Evolutionary conservation across 2,797 vertebrate genomes (phyloP).

Genomic region (Nyctibius grandis): DNA sequence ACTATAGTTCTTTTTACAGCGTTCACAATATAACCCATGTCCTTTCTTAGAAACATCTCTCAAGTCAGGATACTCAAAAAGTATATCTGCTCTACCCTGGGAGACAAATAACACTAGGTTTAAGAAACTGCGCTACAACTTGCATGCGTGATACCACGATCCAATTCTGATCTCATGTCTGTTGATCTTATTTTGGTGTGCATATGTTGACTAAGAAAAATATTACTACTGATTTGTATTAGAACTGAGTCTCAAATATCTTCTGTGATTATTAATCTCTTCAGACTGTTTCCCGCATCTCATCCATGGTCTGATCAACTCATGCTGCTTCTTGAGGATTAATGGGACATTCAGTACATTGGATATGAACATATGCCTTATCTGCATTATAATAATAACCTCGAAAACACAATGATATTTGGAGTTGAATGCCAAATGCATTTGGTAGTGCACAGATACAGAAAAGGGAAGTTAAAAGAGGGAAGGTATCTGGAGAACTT

Average conservation of each 20-base stretch:
- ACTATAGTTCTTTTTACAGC: conserved; percentile 47
- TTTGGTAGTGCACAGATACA: background rate
- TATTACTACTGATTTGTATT: background rate
- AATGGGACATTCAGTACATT: background rate
- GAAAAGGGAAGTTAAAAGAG: background rate
- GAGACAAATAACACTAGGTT: conserved; percentile 1
- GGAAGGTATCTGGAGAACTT: background rate
- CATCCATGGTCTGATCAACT: background rate
- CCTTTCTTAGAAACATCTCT: conserved; percentile 46
- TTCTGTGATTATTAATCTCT: conserved; percentile 12
- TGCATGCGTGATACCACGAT: background rate
- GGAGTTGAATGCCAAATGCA: background rate
- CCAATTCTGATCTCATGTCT: background rate
- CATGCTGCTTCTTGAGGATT: background rate
- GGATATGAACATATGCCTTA: background rate
- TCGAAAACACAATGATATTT: background rate
- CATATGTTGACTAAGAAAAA: background rate
- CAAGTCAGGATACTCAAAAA: conserved; percentile 23
- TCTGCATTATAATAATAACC: background rate
- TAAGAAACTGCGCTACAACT: conserved; percentile 4
- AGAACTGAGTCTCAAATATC: background rate
- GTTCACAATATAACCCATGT: conserved; percentile 37
- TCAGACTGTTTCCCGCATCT: background rate
- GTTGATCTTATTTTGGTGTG: background rate
- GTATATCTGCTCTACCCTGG: conserved; percentile 1